These are phyloP conservation scores for Dorcus hopei DNA, from an alignment of 2,888 invertebrate species.

Conservation along the genomic window DNA sequence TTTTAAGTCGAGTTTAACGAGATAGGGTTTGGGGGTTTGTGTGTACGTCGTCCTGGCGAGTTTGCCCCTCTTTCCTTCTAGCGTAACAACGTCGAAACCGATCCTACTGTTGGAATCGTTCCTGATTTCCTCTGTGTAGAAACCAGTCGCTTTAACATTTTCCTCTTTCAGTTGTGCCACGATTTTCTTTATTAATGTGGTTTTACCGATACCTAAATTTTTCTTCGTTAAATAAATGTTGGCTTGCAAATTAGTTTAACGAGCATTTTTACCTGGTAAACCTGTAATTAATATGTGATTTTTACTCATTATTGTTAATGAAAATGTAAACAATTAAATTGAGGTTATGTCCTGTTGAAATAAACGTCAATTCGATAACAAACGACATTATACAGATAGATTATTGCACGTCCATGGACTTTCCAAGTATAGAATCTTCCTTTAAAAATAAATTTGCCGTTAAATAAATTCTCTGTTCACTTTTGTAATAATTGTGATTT, in stretches of 20 bases:
- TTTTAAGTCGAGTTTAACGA: not conserved
- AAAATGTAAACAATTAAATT: too few relatives aligned
- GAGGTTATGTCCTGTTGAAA: too few relatives aligned
- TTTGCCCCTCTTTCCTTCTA: slow-evolving; percentile 49
- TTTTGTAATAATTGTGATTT: too few relatives aligned
- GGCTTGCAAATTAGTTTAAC: not conserved
- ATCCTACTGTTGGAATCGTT: slow-evolving; percentile 48
- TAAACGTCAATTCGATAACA: too few relatives aligned
- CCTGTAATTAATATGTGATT: slow-evolving; percentile 26
- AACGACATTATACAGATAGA: too few relatives aligned
- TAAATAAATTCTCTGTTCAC: too few relatives aligned
- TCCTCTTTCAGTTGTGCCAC: slow-evolving; percentile 42
- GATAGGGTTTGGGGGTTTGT: not conserved
- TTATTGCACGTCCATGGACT: too few relatives aligned
- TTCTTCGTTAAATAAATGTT: not conserved
- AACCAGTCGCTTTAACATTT: slow-evolving; percentile 50
- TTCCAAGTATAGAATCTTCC: too few relatives aligned
- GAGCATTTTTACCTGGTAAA: slow-evolving; percentile 22
- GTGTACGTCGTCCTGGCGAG: slow-evolving; percentile 54
- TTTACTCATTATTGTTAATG: not conserved
- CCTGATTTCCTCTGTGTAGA: slow-evolving; percentile 65
- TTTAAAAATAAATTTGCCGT: too few relatives aligned
- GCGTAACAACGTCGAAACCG: slow-evolving; percentile 63
- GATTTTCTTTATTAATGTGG: slow-evolving; percentile 58
- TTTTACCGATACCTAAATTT: slow-evolving; percentile 63